Percentiles rank a stretch among this genome's conserved stretches.
These are phyloP conservation scores for Caenorhabditis tropicalis DNA, from an alignment of 1,140 invertebrate species.

Conservation along the genomic window DNA sequence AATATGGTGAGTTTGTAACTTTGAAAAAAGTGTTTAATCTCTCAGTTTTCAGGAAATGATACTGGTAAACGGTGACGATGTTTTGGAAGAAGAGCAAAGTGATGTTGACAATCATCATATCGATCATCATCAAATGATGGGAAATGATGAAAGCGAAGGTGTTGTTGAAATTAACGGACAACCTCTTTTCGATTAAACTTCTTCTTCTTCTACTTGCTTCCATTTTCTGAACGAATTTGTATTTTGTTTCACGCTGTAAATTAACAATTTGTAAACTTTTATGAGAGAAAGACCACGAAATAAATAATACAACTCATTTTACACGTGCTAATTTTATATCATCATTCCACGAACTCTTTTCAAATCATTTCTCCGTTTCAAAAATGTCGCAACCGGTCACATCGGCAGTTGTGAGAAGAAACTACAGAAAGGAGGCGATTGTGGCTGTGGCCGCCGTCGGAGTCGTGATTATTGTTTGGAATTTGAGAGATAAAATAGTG, in stretches of 20 bases:
- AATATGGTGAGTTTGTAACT: not conserved
- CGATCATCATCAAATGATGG: conserved; percentile 16
- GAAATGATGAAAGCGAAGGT: conserved; percentile 2
- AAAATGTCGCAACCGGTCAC: not conserved
- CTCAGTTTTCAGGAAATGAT: not conserved
- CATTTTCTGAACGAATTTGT: not conserved
- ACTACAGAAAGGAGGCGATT: conserved; percentile 9
- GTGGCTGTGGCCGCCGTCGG: not conserved
- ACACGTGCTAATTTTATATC: too few relatives aligned
- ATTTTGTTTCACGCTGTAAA: not conserved
- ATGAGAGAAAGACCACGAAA: too few relatives aligned
- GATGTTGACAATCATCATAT: not conserved
- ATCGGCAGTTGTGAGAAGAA: not conserved
- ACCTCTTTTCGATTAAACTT: conserved; percentile 11
- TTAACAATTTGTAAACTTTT: too few relatives aligned
- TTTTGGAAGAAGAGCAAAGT: not conserved
- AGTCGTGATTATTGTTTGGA: conserved; percentile 12
- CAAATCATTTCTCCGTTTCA: not conserved
- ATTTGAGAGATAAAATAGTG: conserved; percentile 29
- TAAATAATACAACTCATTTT: too few relatives aligned
- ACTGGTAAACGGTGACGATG: not conserved
- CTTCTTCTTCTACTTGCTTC: not conserved
- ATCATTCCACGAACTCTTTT: too few relatives aligned
- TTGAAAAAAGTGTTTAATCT: not conserved
- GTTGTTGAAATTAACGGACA: conserved; percentile 29